Percentiles rank a stretch among this genome's conserved stretches.
Evolutionary conservation across 2,797 vertebrate genomes (phyloP).

Genomic region (Gallirallus australis): DNA sequence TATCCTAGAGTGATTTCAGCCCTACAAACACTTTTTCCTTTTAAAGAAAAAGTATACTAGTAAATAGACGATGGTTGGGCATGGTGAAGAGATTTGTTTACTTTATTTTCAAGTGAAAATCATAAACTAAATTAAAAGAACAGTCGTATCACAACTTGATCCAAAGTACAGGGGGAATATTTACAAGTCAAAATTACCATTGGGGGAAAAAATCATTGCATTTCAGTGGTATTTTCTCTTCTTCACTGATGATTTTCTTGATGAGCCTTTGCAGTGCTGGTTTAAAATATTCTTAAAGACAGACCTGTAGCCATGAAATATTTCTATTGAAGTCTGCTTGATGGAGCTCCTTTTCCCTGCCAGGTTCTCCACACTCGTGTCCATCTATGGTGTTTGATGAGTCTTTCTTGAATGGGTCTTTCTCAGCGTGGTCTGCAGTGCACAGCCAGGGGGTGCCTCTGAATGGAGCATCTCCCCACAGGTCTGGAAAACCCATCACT

Average conservation of each 20-base stretch:
- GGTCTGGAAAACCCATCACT: neutral
- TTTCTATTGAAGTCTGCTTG: neutral
- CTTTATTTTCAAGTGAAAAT: neutral
- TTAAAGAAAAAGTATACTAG: neutral
- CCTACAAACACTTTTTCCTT: neutral
- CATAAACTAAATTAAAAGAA: neutral
- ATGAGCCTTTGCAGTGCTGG: neutral
- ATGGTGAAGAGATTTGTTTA: neutral
- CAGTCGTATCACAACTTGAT: neutral
- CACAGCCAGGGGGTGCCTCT: accelerated
- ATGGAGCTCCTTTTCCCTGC: neutral
- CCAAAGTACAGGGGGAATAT: neutral
- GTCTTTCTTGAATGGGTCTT: neutral
- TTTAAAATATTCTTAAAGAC: neutral
- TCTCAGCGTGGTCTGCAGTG: accelerated
- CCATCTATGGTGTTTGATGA: too few species aligned
- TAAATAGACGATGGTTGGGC: neutral
- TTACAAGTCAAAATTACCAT: neutral
- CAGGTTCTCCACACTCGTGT: neutral
- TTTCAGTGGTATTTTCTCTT: neutral
- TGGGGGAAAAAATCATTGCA: neutral
- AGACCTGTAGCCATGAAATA: neutral
- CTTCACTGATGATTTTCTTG: neutral
- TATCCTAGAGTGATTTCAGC: neutral
- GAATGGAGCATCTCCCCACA: accelerated